Conservation (phyloP, 2,113 vertebrate species). For the Toxotes chatareus region DNA sequence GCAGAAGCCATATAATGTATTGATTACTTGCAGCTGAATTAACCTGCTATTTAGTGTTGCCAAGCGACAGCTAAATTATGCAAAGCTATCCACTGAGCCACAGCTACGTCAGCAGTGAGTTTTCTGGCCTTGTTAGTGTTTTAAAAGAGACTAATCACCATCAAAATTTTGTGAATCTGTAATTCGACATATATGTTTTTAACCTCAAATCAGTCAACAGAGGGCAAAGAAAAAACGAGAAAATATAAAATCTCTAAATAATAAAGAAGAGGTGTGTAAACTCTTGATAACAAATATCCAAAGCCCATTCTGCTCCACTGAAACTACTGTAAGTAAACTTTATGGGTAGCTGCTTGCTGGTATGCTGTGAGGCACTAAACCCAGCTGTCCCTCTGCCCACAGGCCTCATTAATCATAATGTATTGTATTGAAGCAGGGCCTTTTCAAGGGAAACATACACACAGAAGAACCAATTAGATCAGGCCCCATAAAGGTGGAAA, state of each 20-base stretch:
- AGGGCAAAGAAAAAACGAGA: background rate
- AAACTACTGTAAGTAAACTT: conserved; percentile 55
- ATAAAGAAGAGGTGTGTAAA: background rate
- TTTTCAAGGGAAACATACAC: conserved; percentile 48
- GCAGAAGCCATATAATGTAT: conserved; percentile 77
- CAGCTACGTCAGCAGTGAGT: conserved; percentile 30
- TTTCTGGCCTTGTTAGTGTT: background rate
- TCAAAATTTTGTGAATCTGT: background rate
- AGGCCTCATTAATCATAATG: conserved; percentile 81
- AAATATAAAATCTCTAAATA: background rate
- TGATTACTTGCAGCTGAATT: conserved; percentile 73
- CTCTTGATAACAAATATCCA: background rate
- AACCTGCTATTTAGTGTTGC: conserved; percentile 77
- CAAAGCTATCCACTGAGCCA: conserved; percentile 60
- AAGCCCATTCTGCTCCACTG: conserved; percentile 32
- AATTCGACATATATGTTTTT: background rate
- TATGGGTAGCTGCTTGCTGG: conserved; percentile 55
- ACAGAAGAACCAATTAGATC: conserved; percentile 48
- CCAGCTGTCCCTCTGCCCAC: conserved; percentile 68
- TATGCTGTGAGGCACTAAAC: conserved; percentile 61
- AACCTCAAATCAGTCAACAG: background rate
- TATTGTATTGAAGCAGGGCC: conserved; percentile 70
- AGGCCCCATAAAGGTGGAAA: conserved; percentile 11
- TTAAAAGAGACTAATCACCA: background rate
- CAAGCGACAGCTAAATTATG: conserved; percentile 79